phyloP scores from a whole-genome alignment of 2,888 invertebrate species.

The Trichopoda pennipes region DNA sequence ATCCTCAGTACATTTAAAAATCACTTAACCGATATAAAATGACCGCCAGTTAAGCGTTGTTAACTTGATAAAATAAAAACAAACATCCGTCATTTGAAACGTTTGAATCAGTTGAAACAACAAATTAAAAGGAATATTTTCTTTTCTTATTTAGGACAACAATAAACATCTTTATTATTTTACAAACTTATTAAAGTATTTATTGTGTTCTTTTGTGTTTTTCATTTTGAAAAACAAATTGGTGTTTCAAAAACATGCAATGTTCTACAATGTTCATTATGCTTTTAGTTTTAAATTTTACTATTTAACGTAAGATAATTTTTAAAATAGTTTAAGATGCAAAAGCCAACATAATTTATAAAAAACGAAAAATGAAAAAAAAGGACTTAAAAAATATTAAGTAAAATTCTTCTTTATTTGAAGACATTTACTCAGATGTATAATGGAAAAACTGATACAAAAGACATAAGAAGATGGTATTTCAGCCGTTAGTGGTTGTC shows the following conservation, averaged over 20 bases:
- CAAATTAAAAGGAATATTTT: too few relatives aligned
- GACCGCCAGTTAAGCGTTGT: too few relatives aligned
- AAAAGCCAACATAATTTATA: constrained; percentile 16
- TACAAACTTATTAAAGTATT: constrained; percentile 55
- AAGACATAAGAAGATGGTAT: not conserved
- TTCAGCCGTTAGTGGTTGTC: constrained; percentile 1
- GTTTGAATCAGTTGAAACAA: too few relatives aligned
- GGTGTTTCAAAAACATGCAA: constrained; percentile 39
- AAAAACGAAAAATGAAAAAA: not conserved
- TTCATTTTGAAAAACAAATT: constrained; percentile 38
- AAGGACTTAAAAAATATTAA: constrained; percentile 27
- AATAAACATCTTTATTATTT: constrained; percentile 14
- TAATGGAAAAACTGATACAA: constrained; percentile 26
- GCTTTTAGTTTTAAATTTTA: constrained; percentile 10
- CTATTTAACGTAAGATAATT: constrained; percentile 36
- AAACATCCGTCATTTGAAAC: too few relatives aligned
- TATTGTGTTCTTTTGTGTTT: constrained; percentile 36
- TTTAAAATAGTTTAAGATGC: constrained; percentile 28
- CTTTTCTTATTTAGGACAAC: not conserved
- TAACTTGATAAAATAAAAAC: too few relatives aligned
- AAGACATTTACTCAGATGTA: not conserved
- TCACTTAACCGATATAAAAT: too few relatives aligned
- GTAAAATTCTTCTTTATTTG: constrained; percentile 4
- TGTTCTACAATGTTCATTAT: not conserved
- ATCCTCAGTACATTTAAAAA: too few relatives aligned